Percentiles rank a stretch among this genome's conserved stretches.
Evolutionary conservation across 2,797 vertebrate species (phyloP).

Genomic region (Rhinoraja longicauda): DNA sequence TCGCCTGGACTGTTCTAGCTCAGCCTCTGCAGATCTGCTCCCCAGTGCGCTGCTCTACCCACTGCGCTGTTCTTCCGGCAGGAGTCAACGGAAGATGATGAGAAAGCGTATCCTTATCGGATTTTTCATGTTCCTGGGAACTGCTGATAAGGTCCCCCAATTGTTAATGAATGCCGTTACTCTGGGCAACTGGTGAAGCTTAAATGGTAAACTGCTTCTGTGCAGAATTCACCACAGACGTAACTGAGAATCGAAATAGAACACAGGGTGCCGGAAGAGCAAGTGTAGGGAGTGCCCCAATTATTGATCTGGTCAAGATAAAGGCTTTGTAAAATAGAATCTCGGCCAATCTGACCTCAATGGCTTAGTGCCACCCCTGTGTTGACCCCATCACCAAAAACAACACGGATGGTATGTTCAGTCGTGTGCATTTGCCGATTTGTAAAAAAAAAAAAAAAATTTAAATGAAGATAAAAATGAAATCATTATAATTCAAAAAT

Average conservation of each 20-base stretch:
- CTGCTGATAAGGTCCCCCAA: background rate
- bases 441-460: too few relatives aligned
- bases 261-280: background rate
- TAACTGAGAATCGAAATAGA: background rate
- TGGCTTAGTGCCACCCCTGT: too few relatives aligned
- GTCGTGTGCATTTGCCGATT: too few relatives aligned
- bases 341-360: background rate
- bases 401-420: background rate
- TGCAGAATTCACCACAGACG: background rate
- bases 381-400: background rate
- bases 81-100: too few relatives aligned
- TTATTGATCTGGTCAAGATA: background rate
- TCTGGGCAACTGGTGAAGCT: background rate
- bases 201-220: background rate
- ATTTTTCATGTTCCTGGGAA: background rate
- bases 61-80: too few relatives aligned
- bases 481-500: background rate
- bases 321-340: background rate
- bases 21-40: too few relatives aligned
- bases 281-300: background rate
- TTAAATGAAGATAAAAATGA: background rate
- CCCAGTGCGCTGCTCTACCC: too few relatives aligned
- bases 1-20: too few relatives aligned
- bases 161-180: background rate
- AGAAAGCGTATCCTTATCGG: too few relatives aligned